These are phyloP conservation scores for Oncopeltus fasciatus DNA, from an alignment of 1,140 invertebrate genomes.

Conservation along the genomic window DNA sequence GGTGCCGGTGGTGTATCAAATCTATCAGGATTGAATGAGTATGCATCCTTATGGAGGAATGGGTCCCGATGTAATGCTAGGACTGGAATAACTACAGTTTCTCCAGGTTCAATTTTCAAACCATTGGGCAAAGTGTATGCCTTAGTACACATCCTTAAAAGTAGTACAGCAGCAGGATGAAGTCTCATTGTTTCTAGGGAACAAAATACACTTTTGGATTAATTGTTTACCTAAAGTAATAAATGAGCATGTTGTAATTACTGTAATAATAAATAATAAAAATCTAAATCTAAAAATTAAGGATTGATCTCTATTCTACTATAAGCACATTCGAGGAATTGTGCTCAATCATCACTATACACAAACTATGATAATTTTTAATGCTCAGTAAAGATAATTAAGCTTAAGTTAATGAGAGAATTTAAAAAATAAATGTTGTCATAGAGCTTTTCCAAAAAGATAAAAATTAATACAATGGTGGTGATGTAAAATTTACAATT, in stretches of 20 bases:
- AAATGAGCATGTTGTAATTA: background rate
- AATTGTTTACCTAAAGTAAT: background rate
- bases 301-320: too few species aligned
- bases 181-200: background rate
- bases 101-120: slow-evolving; percentile 34
- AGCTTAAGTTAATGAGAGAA: too few species aligned
- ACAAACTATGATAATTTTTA: too few species aligned
- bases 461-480: too few species aligned
- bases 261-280: background rate
- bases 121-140: background rate
- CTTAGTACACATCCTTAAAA: background rate
- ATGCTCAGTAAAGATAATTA: too few species aligned
- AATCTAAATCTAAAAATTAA: too few species aligned
- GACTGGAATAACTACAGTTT: slow-evolving; percentile 28
- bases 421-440: too few species aligned
- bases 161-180: background rate
- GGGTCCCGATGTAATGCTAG: slow-evolving; percentile 33
- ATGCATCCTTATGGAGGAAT: slow-evolving; percentile 40
- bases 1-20: slow-evolving; percentile 33
- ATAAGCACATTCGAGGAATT: too few species aligned
- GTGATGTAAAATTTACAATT: too few species aligned
- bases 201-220: background rate
- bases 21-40: slow-evolving; percentile 48
- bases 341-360: too few species aligned
- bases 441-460: too few species aligned